A percentile compares a stretch with the other conserved stretches of the same genome.
phyloP scores from a whole-genome alignment of 2,113 vertebrate species.

The Vidua macroura region DNA sequence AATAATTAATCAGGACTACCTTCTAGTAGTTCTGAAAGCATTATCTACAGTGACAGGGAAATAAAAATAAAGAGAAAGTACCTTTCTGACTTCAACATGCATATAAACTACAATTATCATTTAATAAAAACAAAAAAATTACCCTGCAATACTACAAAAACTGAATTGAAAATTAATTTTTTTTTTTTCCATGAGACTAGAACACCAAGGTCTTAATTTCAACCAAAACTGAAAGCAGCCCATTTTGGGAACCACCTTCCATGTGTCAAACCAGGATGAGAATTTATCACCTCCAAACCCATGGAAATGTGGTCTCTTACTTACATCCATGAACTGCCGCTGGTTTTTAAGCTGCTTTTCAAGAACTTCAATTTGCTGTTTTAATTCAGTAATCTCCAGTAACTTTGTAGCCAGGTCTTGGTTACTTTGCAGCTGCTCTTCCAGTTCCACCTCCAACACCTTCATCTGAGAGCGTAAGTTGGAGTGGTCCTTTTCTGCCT shows the following conservation, averaged over 20 bases:
- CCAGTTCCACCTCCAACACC: slow-evolving; percentile 85
- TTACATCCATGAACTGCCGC: slow-evolving; percentile 93
- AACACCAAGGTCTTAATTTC: background rate
- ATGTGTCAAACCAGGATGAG: background rate
- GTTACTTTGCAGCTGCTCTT: slow-evolving; percentile 83
- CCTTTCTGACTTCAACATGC: background rate
- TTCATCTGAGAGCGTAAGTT: slow-evolving; percentile 79
- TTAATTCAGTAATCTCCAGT: slow-evolving; percentile 78
- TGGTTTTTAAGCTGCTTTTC: slow-evolving; percentile 92
- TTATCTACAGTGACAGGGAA: background rate
- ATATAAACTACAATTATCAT: background rate
- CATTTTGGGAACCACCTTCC: background rate
- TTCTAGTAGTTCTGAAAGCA: background rate
- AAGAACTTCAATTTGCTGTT: slow-evolving; percentile 84
- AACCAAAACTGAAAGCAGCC: background rate
- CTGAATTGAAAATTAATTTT: background rate
- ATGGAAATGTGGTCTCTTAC: background rate
- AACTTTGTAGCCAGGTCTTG: slow-evolving; percentile 75
- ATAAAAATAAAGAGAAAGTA: background rate
- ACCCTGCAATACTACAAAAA: background rate
- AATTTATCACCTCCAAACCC: background rate
- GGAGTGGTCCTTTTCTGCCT: slow-evolving; percentile 86
- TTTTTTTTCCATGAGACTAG: background rate
- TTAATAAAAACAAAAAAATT: background rate
- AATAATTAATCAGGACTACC: background rate